Percentiles rank a stretch among this genome's conserved stretches.
phyloP scores from a whole-genome alignment of 2,113 vertebrate species.

The Addax nasomaculatus region DNA sequence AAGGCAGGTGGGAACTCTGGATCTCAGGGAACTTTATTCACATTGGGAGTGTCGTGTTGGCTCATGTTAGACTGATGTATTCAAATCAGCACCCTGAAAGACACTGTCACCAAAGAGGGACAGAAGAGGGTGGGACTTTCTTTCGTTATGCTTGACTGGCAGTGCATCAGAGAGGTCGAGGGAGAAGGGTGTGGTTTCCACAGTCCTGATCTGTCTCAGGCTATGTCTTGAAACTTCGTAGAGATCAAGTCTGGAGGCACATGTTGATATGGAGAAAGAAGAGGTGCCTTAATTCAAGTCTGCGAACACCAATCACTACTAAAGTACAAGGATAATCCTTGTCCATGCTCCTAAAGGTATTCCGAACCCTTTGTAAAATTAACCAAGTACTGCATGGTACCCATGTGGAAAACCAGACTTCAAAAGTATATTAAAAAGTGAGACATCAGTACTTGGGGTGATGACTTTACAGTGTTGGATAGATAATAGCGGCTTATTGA shows the following conservation, averaged over 20 bases:
- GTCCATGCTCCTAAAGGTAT: background rate
- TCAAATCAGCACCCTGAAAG: background rate
- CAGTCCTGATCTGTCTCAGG: background rate
- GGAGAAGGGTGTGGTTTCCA: background rate
- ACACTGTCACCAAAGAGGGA: background rate
- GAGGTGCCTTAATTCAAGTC: background rate
- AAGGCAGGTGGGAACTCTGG: background rate
- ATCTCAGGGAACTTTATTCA: background rate
- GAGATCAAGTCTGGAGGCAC: background rate
- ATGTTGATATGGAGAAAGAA: background rate
- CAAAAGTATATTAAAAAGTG: background rate
- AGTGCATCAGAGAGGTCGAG: background rate
- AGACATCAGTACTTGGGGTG: background rate
- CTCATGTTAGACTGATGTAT: background rate
- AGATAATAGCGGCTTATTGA: slow-evolving; percentile 13
- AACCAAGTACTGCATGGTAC: background rate
- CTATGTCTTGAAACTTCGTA: background rate
- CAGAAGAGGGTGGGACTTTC: background rate
- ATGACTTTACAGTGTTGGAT: background rate
- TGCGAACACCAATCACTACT: background rate
- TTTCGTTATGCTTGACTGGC: background rate
- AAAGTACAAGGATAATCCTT: background rate
- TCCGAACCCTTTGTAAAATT: background rate
- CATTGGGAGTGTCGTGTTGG: background rate
- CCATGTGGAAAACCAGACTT: background rate